Evolutionary conservation across 2,113 vertebrate species (phyloP).

Genomic region (Lampris incognitus): DNA sequence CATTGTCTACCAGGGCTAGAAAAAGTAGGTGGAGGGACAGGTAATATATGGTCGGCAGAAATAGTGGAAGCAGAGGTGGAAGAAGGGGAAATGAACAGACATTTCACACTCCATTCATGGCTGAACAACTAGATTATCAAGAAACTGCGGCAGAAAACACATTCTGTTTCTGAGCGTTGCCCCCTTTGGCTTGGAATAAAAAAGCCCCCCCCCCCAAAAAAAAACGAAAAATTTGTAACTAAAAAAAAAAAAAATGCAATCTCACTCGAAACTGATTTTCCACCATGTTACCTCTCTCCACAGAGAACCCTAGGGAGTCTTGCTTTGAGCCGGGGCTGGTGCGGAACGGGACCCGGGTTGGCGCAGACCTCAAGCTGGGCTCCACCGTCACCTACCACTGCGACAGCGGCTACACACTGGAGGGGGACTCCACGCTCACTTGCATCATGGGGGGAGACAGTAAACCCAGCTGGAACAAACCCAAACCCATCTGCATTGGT

Average conservation of each 20-base stretch:
- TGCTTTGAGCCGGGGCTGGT: conserved; percentile 94
- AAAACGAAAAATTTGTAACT: too few species aligned
- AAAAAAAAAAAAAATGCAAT: background rate
- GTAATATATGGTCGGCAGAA: background rate
- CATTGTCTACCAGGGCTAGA: conserved; percentile 45
- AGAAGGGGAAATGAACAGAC: background rate
- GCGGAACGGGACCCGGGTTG: conserved; percentile 91
- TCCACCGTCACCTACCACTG: conserved; percentile 94
- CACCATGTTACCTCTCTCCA: conserved; percentile 54
- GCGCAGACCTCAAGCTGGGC: conserved; percentile 91
- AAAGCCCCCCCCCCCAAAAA: too few species aligned
- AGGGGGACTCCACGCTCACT: conserved; percentile 90
- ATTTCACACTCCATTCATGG: too few species aligned
- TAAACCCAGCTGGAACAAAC: conserved; percentile 94
- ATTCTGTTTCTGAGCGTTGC: conserved; percentile 32
- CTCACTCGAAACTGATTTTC: conserved; percentile 60
- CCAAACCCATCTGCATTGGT: conserved; percentile 94
- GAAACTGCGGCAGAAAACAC: conserved; percentile 22
- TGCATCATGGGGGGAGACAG: conserved; percentile 93
- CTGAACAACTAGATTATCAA: conserved; percentile 23
- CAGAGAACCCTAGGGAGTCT: conserved; percentile 98
- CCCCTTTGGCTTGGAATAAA: background rate
- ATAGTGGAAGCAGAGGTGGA: background rate
- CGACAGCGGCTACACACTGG: conserved; percentile 91
- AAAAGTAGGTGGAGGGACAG: conserved; percentile 14